These are phyloP conservation scores for Mythimna pallens DNA, from an alignment of 2,888 invertebrate species.

Conservation along the genomic window DNA sequence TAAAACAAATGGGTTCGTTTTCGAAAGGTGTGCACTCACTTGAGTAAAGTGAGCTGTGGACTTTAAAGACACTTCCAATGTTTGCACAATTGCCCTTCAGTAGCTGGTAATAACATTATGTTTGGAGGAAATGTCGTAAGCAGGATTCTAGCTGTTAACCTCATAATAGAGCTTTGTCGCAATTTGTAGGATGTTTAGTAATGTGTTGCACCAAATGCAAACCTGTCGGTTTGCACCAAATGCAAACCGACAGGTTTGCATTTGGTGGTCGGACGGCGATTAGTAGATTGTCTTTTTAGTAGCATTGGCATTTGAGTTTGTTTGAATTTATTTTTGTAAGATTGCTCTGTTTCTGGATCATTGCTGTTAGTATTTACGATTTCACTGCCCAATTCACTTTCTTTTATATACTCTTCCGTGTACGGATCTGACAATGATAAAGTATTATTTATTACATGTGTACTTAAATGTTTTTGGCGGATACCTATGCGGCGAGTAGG, in stretches of 20 bases:
- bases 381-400: constrained; percentile 29
- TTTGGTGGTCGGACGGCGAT: constrained; percentile 5
- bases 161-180: constrained; percentile 30
- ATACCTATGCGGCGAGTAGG: too few species aligned
- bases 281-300: background rate
- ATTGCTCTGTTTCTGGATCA: constrained; percentile 2
- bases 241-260: constrained; percentile 13
- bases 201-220: too few species aligned
- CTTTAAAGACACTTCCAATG: background rate
- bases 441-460: background rate
- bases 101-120: constrained; percentile 23
- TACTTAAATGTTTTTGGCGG: too few species aligned
- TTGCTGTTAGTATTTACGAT: constrained; percentile 7
- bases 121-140: constrained; percentile 45
- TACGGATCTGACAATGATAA: background rate
- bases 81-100: constrained; percentile 20
- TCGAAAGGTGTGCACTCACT: constrained; percentile 5
- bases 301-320: constrained; percentile 6
- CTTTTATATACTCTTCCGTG: constrained; percentile 30
- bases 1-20: constrained; percentile 15
- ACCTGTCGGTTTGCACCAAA: constrained; percentile 17
- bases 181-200: constrained; percentile 51
- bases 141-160: constrained; percentile 39
- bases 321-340: background rate
- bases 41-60: background rate